phyloP scores from a whole-genome alignment of 2,888 invertebrate species.

The Ophioninae sp. region DNA sequence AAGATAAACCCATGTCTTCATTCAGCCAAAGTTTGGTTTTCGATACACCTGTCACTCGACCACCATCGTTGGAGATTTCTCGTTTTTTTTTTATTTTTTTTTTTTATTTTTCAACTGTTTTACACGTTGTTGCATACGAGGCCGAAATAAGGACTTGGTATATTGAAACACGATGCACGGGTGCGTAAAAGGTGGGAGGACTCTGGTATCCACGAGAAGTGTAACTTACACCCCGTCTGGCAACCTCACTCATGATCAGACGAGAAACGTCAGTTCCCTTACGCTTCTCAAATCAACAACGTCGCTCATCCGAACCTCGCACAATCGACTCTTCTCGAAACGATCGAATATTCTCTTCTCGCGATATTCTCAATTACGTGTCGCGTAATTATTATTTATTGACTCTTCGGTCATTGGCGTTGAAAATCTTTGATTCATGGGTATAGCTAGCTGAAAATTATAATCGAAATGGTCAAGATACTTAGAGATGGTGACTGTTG shows the following conservation, averaged over 20 bases:
- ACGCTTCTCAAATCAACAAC: constrained; percentile 60
- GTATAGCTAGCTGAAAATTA: no score
- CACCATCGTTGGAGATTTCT: not conserved
- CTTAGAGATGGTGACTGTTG: no score
- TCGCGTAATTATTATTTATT: not conserved
- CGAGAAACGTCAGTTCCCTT: constrained; percentile 60
- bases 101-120: not conserved
- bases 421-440: not conserved
- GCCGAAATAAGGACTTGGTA: not conserved
- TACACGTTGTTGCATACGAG: not conserved
- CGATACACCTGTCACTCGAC: constrained; percentile 25
- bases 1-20: not conserved
- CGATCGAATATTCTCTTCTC: not conserved
- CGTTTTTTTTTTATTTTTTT: constrained; percentile 10
- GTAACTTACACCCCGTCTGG: constrained; percentile 69
- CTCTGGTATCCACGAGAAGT: constrained; percentile 57
- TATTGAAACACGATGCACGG: not conserved
- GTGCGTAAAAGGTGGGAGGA: not conserved
- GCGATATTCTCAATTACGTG: not conserved
- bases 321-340: not conserved
- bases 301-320: constrained; percentile 24
- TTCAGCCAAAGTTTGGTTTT: constrained; percentile 6
- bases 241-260: constrained; percentile 65
- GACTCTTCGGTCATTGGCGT: not conserved
- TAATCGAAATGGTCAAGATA: no score